Evolutionary conservation across 53 echinoderm and acorn worm genomes (phyloP).

Genomic region (Echinometra lucunter): DNA sequence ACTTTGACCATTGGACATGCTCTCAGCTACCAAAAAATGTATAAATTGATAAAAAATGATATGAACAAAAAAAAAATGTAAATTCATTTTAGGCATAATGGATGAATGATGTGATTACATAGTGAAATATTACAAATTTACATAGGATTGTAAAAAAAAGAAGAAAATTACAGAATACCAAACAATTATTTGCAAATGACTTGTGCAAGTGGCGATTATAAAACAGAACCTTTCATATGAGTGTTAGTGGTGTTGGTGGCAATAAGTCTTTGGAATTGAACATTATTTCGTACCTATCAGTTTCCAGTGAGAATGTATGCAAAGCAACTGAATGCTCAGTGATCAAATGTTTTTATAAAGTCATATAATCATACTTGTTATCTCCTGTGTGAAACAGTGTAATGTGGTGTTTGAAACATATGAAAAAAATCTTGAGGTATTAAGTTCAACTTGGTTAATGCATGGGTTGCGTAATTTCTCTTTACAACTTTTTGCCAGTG

Average conservation of each 20-base stretch:
- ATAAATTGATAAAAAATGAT: neutral
- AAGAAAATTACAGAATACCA: neutral
- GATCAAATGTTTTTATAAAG: slow-evolving; percentile 34
- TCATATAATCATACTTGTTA: neutral
- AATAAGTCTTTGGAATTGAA: slow-evolving; percentile 44
- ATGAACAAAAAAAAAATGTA: neutral
- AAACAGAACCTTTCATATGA: slow-evolving; percentile 4
- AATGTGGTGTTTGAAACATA: neutral
- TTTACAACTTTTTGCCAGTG: neutral
- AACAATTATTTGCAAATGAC: neutral
- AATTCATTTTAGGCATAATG: neutral
- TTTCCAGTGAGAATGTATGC: slow-evolving; percentile 19
- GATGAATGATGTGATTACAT: neutral
- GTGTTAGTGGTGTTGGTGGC: slow-evolving; percentile 51
- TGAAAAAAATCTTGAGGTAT: neutral
- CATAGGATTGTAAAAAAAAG: neutral
- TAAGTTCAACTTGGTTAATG: neutral
- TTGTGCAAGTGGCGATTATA: slow-evolving; percentile 51
- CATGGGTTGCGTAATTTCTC: neutral
- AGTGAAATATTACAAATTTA: neutral
- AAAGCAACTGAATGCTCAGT: slow-evolving; percentile 44
- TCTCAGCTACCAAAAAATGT: neutral
- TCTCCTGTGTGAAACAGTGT: neutral
- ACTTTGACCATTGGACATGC: neutral
- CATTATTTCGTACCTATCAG: slow-evolving; percentile 2